Evolutionary conservation across 2,797 vertebrate species (phyloP), one percentile per base, ranked within the genome.

Genomic region (Crax fasciolata): DNA sequence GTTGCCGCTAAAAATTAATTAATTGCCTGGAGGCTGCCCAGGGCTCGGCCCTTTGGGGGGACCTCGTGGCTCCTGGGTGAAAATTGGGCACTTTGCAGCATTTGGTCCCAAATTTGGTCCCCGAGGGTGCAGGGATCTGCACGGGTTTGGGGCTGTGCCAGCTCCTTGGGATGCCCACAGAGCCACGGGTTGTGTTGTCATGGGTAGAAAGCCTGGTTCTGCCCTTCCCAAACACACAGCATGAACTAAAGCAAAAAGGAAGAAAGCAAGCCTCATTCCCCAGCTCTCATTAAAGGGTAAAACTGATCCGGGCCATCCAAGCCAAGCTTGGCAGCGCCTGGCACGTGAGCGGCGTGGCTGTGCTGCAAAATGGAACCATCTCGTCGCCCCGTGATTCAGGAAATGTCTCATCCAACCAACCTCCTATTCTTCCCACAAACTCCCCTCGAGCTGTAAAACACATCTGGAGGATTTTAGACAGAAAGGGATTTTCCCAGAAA

Each of bases 401-500:
- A 97, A 95, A 94, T 78, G 8, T 96, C 95, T 95, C 90, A 96
- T 96, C 93, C 95, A 96, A 52, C 12, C 28, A 96, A 91, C 86
- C 93, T 94, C 79, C 11, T 95, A 93, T 92, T 93, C 92, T 95
- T 94, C 95, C 95, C 87, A 92, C 94, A 95, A 97, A 79, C 90
- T 89, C 94, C 94, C 94, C 94, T 94, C 20, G 11, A 93, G 92
- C 94, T 93, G 80, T 84, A 94, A 95, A 94, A 71, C 89, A 95
- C 96, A 97, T 97, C 94, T 97, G 94, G 96, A 95, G 93, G 85
- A 96, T 94, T 97, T 90, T 94, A 97, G 79, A 59, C 96, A 96
- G 95, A 96, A 96, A 93, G 91, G 95, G 93, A 96, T 97, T 96
- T 96, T 96, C 94, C 95, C 92, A 95, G 92, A 93, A 92, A 93